These are phyloP conservation scores for Eupithecia insigniata DNA, from an alignment of 2,888 invertebrate genomes.

Conservation along the genomic window DNA sequence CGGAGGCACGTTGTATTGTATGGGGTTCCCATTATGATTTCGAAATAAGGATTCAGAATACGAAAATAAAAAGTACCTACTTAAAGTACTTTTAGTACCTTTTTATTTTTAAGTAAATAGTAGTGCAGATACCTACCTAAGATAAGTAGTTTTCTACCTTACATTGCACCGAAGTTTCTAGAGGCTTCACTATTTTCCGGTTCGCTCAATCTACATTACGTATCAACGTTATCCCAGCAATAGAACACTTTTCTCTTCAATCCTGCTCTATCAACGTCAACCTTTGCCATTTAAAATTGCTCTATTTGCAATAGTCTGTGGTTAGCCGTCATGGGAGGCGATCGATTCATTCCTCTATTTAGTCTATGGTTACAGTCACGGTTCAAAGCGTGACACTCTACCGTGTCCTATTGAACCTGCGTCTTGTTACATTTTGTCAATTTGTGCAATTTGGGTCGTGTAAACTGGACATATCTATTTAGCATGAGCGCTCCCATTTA, in stretches of 20 bases:
- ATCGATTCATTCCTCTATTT: conserved; percentile 23
- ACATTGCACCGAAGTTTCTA: background rate
- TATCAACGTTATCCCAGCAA: background rate
- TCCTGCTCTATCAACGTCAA: conserved; percentile 11
- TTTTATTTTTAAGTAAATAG: background rate
- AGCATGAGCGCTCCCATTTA: background rate
- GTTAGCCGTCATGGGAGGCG: conserved; percentile 24
- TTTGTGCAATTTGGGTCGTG: conserved; percentile 2
- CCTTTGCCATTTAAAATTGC: conserved; percentile 5
- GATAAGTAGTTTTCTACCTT: background rate
- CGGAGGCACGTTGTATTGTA: background rate
- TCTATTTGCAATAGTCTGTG: conserved; percentile 18
- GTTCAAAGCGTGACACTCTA: conserved; percentile 12
- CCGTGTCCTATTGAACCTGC: background rate
- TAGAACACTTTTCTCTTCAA: conserved; percentile 5
- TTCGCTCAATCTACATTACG: background rate
- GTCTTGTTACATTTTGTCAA: conserved; percentile 3
- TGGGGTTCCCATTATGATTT: background rate
- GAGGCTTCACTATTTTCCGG: background rate
- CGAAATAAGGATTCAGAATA: background rate
- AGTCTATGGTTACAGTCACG: conserved; percentile 20
- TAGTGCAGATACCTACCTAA: background rate
- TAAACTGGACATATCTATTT: background rate
- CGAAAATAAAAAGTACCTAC: background rate
- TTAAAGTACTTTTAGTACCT: background rate